Conservation (phyloP, 1,140 invertebrate genomes). For the Pentalonia nigronervosa region DNA sequence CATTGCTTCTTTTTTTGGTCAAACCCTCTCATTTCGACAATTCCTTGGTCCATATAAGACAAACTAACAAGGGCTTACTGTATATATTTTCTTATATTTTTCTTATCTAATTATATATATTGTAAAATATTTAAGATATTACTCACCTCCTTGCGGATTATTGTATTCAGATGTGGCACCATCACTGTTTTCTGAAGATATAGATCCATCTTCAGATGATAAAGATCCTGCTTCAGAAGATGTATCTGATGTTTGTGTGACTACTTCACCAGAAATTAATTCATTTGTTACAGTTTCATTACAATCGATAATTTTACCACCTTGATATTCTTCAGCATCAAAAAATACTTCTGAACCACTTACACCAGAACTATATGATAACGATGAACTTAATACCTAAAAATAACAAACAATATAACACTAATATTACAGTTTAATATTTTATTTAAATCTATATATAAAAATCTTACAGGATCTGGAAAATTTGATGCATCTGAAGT, state of each 20-base stretch:
- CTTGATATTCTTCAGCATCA: slow-evolving; percentile 75
- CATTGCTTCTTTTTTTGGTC: background rate
- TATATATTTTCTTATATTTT: background rate
- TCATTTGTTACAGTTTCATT: slow-evolving; percentile 52
- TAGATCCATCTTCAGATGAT: slow-evolving; percentile 70
- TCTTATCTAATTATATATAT: background rate
- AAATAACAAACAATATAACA: slow-evolving; percentile 26
- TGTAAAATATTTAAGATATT: slow-evolving; percentile 27
- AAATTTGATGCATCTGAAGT: slow-evolving; percentile 69
- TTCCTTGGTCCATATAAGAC: background rate
- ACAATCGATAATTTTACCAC: slow-evolving; percentile 51
- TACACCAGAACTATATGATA: slow-evolving; percentile 79
- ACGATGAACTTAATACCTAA: slow-evolving; percentile 68
- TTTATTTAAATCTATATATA: background rate
- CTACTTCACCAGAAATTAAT: slow-evolving; percentile 57
- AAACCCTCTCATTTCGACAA: background rate
- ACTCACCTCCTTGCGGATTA: slow-evolving; percentile 60
- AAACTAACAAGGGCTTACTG: background rate
- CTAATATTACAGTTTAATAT: background rate
- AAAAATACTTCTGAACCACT: slow-evolving; percentile 82
- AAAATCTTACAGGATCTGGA: slow-evolving; percentile 66
- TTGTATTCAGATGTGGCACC: slow-evolving; percentile 62
- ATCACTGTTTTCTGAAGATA: slow-evolving; percentile 61
- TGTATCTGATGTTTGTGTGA: slow-evolving; percentile 67
- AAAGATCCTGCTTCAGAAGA: slow-evolving; percentile 73